Conservation (phyloP, 2,113 vertebrate genomes). For the Aptenodytes patagonicus region DNA sequence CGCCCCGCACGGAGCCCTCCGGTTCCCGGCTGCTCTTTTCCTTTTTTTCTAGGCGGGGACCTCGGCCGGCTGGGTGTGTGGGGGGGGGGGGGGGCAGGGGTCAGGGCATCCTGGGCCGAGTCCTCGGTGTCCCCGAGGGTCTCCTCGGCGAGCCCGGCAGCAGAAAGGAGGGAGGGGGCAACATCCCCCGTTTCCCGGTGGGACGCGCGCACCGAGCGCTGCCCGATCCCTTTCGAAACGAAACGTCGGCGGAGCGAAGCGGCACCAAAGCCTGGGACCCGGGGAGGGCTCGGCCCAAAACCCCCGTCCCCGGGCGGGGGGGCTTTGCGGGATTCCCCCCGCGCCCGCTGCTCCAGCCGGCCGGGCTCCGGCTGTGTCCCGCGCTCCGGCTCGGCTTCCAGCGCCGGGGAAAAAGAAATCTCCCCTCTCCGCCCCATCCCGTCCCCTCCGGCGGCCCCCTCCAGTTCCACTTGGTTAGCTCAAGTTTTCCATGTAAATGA, state of each 20-base stretch:
- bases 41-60: neutral
- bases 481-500: slow-evolving; percentile 78
- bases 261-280: neutral
- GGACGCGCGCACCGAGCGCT: neutral
- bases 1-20: accelerated
- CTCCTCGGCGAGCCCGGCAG: neutral
- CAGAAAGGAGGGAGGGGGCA: neutral
- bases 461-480: slow-evolving; percentile 77
- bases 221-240: neutral
- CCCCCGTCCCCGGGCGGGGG: accelerated
- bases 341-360: neutral
- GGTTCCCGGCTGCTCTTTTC: neutral
- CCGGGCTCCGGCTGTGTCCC: neutral
- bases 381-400: neutral
- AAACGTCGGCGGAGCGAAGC: neutral
- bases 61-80: too few species aligned
- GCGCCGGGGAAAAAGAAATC: neutral
- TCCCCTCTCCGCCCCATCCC: neutral
- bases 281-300: neutral
- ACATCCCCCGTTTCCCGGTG: neutral
- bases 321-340: neutral
- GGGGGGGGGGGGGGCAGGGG: accelerated
- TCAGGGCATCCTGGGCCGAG: neutral
- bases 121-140: neutral
- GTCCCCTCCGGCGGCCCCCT: slow-evolving; percentile 41